Conservation (phyloP, 2,797 vertebrate species). For the Valencia hispanica region DNA sequence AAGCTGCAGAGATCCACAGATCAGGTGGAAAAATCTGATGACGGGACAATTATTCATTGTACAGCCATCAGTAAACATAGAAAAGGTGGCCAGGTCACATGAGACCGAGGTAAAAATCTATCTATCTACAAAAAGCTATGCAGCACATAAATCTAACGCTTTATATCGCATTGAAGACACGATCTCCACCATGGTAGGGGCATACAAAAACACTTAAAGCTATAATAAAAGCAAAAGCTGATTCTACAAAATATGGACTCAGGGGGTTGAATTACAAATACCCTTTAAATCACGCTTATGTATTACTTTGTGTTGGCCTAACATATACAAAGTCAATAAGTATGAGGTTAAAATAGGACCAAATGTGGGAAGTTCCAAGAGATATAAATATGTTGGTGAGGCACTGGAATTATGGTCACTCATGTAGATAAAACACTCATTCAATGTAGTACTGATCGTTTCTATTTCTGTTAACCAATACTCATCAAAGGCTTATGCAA, state of each 20-base stretch:
- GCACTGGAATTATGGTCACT: slow-evolving; percentile 37
- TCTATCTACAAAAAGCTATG: background rate
- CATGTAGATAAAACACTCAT: slow-evolving; percentile 38
- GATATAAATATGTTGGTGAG: background rate
- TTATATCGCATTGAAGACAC: background rate
- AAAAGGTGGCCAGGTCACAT: no score
- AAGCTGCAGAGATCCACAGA: no score
- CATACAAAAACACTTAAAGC: background rate
- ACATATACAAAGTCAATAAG: background rate
- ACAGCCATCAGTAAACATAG: background rate
- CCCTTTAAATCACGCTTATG: background rate
- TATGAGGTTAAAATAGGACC: background rate
- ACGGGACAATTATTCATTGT: background rate
- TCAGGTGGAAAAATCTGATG: no score
- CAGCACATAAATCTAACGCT: background rate
- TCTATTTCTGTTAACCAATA: slow-evolving; percentile 32
- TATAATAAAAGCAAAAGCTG: background rate
- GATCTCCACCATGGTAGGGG: background rate
- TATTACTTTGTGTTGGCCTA: background rate
- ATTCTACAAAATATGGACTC: background rate
- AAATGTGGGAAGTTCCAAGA: background rate
- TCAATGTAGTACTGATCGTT: slow-evolving; percentile 11
- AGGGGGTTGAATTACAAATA: background rate
- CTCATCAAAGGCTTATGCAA: slow-evolving; percentile 14
- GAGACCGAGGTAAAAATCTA: no score